These are phyloP conservation scores for Mohoua ochrocephala DNA, from an alignment of 2,113 vertebrate species.

Conservation along the genomic window DNA sequence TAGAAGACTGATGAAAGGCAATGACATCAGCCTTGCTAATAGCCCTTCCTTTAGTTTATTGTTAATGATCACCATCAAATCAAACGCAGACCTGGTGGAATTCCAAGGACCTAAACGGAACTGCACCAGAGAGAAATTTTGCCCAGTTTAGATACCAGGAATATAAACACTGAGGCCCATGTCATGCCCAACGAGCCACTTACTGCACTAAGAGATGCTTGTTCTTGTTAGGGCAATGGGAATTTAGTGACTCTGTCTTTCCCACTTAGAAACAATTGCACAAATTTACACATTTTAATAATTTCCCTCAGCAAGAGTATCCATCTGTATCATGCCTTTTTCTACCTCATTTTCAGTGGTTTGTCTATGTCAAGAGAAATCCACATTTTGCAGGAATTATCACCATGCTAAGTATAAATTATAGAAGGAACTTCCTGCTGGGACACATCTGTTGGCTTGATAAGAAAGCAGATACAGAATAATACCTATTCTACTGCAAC, in stretches of 20 bases:
- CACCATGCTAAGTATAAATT: not conserved
- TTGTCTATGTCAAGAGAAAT: not conserved
- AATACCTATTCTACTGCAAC: not conserved
- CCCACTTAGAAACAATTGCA: not conserved
- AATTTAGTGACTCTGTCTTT: not conserved
- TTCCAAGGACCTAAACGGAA: not conserved
- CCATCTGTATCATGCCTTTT: not conserved
- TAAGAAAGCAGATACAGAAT: not conserved
- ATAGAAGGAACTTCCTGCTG: not conserved
- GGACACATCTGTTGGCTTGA: not conserved
- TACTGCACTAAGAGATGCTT: not conserved
- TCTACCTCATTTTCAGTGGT: not conserved
- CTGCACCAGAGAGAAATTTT: not conserved
- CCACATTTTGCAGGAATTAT: not conserved
- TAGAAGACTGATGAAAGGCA: conserved; percentile 46
- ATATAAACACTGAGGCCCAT: not conserved
- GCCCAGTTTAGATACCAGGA: not conserved
- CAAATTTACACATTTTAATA: not conserved
- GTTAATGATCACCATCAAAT: not conserved
- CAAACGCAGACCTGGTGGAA: not conserved
- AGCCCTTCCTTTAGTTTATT: conserved; percentile 21
- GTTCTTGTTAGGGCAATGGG: not conserved
- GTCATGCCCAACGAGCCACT: not conserved
- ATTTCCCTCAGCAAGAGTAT: not conserved
- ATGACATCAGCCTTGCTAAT: conserved; percentile 62